Evolutionary conservation across 2,888 invertebrate genomes (phyloP), one percentile per base, ranked within the genome.

Genomic region (Xestia sexstrigata): DNA sequence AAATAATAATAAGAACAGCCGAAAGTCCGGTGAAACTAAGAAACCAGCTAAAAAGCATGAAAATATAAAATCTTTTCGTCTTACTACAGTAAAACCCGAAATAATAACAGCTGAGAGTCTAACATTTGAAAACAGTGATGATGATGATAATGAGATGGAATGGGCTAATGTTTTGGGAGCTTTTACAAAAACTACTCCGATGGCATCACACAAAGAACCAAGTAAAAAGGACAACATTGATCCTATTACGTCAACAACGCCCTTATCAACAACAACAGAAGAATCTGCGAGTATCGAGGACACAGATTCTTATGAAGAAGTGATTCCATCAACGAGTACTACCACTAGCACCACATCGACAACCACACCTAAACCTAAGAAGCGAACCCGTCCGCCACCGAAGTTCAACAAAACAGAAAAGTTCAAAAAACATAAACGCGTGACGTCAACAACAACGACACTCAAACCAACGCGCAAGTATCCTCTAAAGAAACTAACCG

Each of bases 131-230:
- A 92, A 92, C 55, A 65, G 13, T 63, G 39, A 15, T 49, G 45
- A 42, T 13, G 42, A 65, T 66, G 88, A 88, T 23, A 91, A 91
- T 70, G 81, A 90, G 2, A 90, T 94, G 88, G 90, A 94, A 79
- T 96, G 96, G 96, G 94, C 94, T 13, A 95, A 94, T 76, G 78
- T 95, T 82, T 88, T 96, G 75, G 93, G 94, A 70, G 95, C 95
- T 35, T 95, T 96, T 83, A 91, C 93, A 47, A 95, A 94, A 91
- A 96, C 96, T 13, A 95, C 95, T n/a, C 96, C 96, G 15, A 95
- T 95, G 94, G 92, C 89, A 30, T 89, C 93, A 1, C 88, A 93
- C 52, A 94, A 90, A 81, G 91, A 91, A 26, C 91, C 87, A 70
- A 58, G 76, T 52, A 90, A 78, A 45, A 83, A 83, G 35, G 92